Percentiles rank a stretch among this genome's conserved stretches.
Evolutionary conservation across 1,140 invertebrate genomes (phyloP).

Genomic region (Halictus rubicundus): DNA sequence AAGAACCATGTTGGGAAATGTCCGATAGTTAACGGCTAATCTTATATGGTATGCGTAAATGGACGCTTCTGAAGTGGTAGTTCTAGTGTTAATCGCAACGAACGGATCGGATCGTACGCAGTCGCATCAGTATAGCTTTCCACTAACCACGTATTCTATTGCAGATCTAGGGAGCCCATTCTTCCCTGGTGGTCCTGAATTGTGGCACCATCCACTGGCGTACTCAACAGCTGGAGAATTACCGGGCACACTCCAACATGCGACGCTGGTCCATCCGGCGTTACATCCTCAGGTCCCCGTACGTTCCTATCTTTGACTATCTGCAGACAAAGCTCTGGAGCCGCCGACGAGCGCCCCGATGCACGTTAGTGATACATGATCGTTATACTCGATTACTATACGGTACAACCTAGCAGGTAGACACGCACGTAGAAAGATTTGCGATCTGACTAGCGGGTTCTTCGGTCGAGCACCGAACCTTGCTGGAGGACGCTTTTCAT

Average conservation of each 20-base stretch:
- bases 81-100: not conserved
- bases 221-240: constrained; percentile 91
- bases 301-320: constrained; percentile 97
- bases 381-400: constrained; percentile 67
- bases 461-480: constrained; percentile 11
- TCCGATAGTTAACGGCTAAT: no score
- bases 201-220: constrained; percentile 96
- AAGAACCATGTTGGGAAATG: no score
- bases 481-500: not conserved
- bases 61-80: no score
- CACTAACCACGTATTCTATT: constrained; percentile 72
- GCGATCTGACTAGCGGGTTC: not conserved
- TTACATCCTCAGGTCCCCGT: constrained; percentile 98
- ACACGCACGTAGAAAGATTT: constrained; percentile 8
- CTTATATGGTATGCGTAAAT: no score
- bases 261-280: constrained; percentile 95
- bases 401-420: constrained; percentile 42
- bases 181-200: constrained; percentile 94
- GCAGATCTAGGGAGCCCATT: constrained; percentile 95
- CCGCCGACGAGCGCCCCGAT: constrained; percentile 82
- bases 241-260: constrained; percentile 91
- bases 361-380: constrained; percentile 79
- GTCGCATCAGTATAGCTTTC: not conserved
- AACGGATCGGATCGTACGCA: not conserved
- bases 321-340: constrained; percentile 90